Evolutionary conservation across 2,888 invertebrate species (phyloP), one percentile per base, ranked within the genome.

Genomic region (Polylopha cassiicola): DNA sequence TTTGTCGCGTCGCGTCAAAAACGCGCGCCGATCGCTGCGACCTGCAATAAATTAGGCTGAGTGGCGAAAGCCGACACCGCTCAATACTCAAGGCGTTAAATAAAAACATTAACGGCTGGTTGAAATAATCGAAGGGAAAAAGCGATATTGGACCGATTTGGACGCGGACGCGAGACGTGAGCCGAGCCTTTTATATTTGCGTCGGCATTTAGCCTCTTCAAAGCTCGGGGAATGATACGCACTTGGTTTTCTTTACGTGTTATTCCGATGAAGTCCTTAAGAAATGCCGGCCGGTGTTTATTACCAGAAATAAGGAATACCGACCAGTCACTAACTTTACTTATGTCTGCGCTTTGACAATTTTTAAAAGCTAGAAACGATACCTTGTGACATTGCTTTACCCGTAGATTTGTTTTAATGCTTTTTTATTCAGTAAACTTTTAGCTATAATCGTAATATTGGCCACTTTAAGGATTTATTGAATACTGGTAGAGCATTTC

Each of bases 21-120:
- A 79, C 76, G 67, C 65, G 68, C 68, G 63, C 58, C 51, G 66
- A 67, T 63, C 67, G 64, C 57, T 50, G 53, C 61, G 64, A 68
- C 62, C 63, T 63, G 75, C 80, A 73, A 84, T 85, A 85, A 85
- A 84, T 85, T 84, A 82, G 72, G 64, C 48, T 56, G 61, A 67
- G 71, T 71, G 77, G 72, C 73, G 75, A 81, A 76, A 73, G 76
- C 71, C 73, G 80, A 80, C 82, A 77, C 73, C 71, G 70, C 71
- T 74, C 80, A 75, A 80, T 81, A 79, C 73, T 62, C 65, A 51
- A 67, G 67, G 77, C 73, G 79, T 75, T 80, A 81, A 84, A 82
- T 84, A 84, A 85, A 85, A 84, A 84, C 84, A 82, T 84, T 82
- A 85, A 82, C 75, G 72, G 62, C 71, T 67, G 67, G 64, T 70